phyloP scores from a whole-genome alignment of 2,888 invertebrate genomes.

The Cryptocheilus praepositus region DNA sequence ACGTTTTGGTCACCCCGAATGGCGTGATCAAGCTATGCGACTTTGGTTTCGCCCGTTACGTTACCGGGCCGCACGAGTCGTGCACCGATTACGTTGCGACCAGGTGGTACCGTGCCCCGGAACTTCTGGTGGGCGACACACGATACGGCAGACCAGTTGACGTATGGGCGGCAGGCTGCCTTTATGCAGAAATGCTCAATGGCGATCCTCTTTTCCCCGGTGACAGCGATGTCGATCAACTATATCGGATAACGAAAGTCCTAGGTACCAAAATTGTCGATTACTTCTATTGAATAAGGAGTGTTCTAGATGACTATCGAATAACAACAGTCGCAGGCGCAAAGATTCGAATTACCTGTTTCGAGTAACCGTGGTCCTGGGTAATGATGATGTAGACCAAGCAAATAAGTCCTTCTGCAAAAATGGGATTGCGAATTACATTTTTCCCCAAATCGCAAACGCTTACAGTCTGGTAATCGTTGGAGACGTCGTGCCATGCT shows the following conservation, averaged over 20 bases:
- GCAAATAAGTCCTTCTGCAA: no score
- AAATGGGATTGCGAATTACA: no score
- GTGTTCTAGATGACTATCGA: no score
- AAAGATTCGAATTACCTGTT: no score
- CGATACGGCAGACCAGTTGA: slow-evolving; percentile 86
- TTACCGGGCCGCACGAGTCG: slow-evolving; percentile 84
- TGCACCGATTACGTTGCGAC: slow-evolving; percentile 95
- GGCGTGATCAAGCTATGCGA: slow-evolving; percentile 94
- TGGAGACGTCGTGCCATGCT: background rate
- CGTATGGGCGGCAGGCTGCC: slow-evolving; percentile 91
- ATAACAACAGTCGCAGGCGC: no score
- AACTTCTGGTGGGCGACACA: slow-evolving; percentile 88
- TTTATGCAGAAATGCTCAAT: slow-evolving; percentile 90
- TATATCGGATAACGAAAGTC: slow-evolving; percentile 87
- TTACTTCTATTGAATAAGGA: no score
- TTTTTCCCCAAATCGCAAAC: no score
- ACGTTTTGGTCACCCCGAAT: slow-evolving; percentile 86
- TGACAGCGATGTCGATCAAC: slow-evolving; percentile 92
- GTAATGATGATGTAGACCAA: no score
- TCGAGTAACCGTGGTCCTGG: no score
- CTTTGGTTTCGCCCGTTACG: slow-evolving; percentile 89
- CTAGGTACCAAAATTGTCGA: slow-evolving; percentile 77
- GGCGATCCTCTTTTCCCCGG: slow-evolving; percentile 92
- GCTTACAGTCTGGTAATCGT: background rate
- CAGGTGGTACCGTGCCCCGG: slow-evolving; percentile 92